Percentiles rank a stretch among this genome's conserved stretches.
Conservation (phyloP, 2,888 invertebrate species). For the Entomobrya multifasciata region DNA sequence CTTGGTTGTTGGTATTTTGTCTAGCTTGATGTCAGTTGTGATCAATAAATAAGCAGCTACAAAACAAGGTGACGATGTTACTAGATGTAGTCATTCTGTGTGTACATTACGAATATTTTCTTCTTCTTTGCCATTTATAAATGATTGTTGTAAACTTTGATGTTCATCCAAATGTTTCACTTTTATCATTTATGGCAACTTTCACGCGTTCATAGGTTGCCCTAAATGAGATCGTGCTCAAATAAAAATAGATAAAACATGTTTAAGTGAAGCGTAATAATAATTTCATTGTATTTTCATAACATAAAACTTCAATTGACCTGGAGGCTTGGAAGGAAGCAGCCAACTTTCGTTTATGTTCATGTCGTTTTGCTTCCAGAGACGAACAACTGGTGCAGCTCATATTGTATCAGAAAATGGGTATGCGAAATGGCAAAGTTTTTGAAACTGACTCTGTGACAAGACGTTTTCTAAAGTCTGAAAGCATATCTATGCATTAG, state of each 20-base stretch:
- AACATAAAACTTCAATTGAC: not conserved
- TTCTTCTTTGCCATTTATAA: not conserved
- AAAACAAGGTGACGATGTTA: not conserved
- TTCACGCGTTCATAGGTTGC: not conserved
- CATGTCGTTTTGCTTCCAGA: not conserved
- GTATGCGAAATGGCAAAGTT: not conserved
- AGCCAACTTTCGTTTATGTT: not conserved
- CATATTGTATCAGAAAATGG: not conserved
- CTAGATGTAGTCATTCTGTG: not conserved
- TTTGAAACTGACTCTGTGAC: not conserved
- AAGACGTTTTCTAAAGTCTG: not conserved
- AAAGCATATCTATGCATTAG: conserved; percentile 18
- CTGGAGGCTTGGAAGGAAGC: not conserved
- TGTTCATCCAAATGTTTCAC: not conserved
- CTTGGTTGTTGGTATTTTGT: not conserved
- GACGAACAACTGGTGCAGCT: not conserved
- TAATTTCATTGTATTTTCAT: conserved; percentile 33
- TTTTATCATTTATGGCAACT: conserved; percentile 9
- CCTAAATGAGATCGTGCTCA: not conserved
- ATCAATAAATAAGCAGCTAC: conserved; percentile 13
- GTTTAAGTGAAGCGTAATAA: conserved; percentile 24
- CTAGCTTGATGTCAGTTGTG: conserved; percentile 1
- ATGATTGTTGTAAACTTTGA: not conserved
- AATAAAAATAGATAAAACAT: conserved; percentile 4
- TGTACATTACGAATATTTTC: not conserved